Evolutionary conservation across 2,113 vertebrate species (phyloP), one percentile per base, ranked within the genome.

Genomic region (Phyllostomus hastatus): DNA sequence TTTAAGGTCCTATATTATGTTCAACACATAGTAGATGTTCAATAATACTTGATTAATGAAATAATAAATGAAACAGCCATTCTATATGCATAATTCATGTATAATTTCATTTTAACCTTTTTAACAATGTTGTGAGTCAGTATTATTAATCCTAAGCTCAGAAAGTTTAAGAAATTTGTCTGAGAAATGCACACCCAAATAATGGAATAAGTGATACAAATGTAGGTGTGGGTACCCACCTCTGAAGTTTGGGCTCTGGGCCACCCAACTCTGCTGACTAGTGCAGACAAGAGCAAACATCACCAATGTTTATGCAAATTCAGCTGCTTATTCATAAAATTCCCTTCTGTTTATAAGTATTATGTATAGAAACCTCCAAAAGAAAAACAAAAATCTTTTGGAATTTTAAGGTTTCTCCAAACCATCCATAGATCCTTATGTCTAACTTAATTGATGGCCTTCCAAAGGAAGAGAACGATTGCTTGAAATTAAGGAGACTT

Each of bases 381-480:
- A 66, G 22, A 50, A 87, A 46, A 16, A 10, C 28, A 61, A 73
- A 94, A 85, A 41, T 20, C 48, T n/a, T 54, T 22, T 38, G 57
- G 54, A 95, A 83, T 17, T 59, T 4, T 52, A 16, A 24, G 4
- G 24, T 46, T 88, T 88, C 90, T 64, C 46, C 26, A 22, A 66
- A 81, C 5, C 26, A 26, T 80, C 61, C 48, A 11, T 28, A 38
- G 73, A 28, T 31, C 28, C 50, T 88, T 79, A 38, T 12, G 14
- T 87, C 73, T 81, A 76, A 54, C 38, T 38, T 4, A 10, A n/a
- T 10, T 70, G 57, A 33, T 1, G 48, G 48, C 3, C 41, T 97
- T 93, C 72, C 17, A 41, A 41, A 66, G 70, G 26, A 87, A 94
- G n/a, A 81, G 59, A 73, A 69, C 61, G n/a, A 75, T 31, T 20